These are phyloP conservation scores for Phytoseiulus persimilis DNA, from an alignment of 2,888 invertebrate species.

Conservation along the genomic window DNA sequence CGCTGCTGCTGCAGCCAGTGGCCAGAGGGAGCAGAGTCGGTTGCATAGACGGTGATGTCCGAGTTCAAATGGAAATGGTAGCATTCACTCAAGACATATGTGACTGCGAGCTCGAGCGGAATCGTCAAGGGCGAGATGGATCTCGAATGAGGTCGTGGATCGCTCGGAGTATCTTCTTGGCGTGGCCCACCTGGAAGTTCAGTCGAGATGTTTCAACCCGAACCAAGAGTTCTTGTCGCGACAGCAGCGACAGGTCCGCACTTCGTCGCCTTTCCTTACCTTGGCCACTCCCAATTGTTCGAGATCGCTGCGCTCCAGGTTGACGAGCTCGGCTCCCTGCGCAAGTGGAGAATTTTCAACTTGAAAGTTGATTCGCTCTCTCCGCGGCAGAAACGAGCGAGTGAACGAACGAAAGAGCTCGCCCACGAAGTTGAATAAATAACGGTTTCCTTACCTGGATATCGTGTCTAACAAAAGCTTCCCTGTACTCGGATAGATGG, in stretches of 20 bases:
- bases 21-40: background rate
- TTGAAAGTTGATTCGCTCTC: background rate
- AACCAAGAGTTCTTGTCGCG: no score
- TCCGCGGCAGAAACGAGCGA: background rate
- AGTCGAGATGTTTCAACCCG: background rate
- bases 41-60: background rate
- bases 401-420: background rate
- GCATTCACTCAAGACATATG: background rate
- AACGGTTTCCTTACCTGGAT: conserved; percentile 58
- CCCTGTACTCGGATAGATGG: conserved; percentile 78
- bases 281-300: conserved; percentile 22
- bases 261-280: background rate
- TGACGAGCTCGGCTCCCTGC: conserved; percentile 33
- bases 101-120: background rate
- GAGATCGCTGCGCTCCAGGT: conserved; percentile 19
- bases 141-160: conserved; percentile 48
- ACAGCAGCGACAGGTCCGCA: no score
- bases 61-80: background rate
- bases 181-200: conserved; percentile 51
- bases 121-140: background rate
- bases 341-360: background rate
- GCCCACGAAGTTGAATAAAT: background rate
- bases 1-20: background rate
- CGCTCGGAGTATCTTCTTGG: conserved; percentile 52
- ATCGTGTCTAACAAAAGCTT: conserved; percentile 82